phyloP scores from a whole-genome alignment of 2,113 vertebrate genomes.

The Pteronura brasiliensis region DNA sequence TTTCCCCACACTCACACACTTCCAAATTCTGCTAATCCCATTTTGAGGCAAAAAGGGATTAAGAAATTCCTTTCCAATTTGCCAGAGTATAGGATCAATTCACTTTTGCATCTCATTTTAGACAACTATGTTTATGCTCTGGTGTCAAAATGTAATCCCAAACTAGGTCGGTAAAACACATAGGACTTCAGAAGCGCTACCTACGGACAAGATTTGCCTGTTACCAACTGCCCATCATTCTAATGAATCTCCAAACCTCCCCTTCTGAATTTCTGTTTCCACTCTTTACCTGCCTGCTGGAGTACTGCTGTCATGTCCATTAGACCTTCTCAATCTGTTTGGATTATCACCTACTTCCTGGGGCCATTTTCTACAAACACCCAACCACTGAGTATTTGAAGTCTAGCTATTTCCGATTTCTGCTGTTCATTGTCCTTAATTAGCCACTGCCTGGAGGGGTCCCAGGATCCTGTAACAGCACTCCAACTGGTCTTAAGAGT shows the following conservation, averaged over 20 bases:
- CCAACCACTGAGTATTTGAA: accelerated
- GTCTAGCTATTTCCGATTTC: background rate
- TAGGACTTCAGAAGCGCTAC: background rate
- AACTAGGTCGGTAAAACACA: background rate
- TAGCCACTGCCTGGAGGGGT: background rate
- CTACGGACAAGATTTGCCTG: background rate
- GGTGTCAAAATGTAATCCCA: background rate
- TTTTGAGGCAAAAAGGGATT: background rate
- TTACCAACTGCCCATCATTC: background rate
- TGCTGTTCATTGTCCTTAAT: background rate
- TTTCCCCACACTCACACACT: background rate
- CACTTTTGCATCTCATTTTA: background rate
- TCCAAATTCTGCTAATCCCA: background rate
- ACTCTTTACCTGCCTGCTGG: background rate
- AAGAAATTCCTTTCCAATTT: background rate
- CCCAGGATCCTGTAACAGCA: background rate
- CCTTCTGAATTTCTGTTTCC: background rate
- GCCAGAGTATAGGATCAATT: background rate
- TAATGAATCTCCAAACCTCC: background rate
- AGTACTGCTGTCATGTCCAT: background rate
- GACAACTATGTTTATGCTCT: background rate
- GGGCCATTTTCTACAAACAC: background rate
- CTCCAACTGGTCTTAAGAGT: background rate
- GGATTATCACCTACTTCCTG: background rate
- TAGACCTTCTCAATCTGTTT: background rate